Evolutionary conservation across 53 echinoderm and acorn worm species (phyloP), one percentile per base, ranked within the genome.

Genomic region (Patiria pectinifera): DNA sequence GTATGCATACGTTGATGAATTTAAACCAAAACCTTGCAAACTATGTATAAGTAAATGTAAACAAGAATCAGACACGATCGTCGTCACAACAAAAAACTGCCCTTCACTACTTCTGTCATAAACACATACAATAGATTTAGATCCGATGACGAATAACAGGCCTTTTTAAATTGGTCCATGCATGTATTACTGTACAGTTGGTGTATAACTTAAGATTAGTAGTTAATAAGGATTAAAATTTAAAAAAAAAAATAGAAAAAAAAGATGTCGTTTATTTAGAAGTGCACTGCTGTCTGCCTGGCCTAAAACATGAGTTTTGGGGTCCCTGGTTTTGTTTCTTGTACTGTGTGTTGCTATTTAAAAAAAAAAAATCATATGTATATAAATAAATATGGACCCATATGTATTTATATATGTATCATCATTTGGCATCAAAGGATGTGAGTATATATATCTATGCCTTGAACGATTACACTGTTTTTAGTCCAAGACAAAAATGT

Each of bases 141-240:
- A 77, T 15, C 45, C 59, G 58, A 87, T 53, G 8, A 53, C 0
- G 21, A 47, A 35, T 35, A 35, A 89, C 89, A 63, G 89, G 81
- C 89, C 89, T 89, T 79, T 87, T 77, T 89, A 80, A 81, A 66
- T 60, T 80, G 80, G 89, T 89, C 89, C 89, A 66, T 80, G 80
- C 89, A 89, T 89, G 81, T 89, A 63, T 89, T 63, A 89, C 80
- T 89, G 89, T 89, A 89, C 89, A 89, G 89, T 89, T 89, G 89
- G 79, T 89, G 89, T 89, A 62, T 59, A 89, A 89, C 89, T 80
- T 89, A 89, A 89, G 48, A 79, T 79, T 86, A 48, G 89, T 89
- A 89, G 89, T 89, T 89, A 47, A n/a, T 89, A 89, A 89, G 81
- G 89, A 89, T 79, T 61, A 49, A 75, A 49, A 86, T 15, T 15